These are phyloP conservation scores for Trypoxylus dichotomus DNA, from an alignment of 1,140 invertebrate genomes.

Conservation along the genomic window DNA sequence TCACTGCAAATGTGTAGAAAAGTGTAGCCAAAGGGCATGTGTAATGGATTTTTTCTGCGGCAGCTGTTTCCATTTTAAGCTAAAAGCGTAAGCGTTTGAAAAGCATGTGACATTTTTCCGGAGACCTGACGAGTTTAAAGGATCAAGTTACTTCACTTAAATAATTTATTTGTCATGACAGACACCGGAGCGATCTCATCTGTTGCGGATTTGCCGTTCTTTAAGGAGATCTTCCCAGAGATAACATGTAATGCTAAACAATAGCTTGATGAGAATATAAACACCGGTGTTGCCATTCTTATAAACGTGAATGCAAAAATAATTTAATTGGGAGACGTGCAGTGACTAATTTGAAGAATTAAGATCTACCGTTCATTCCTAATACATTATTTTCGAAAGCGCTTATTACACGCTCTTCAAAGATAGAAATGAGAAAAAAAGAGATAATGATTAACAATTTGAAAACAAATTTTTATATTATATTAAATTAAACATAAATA, in stretches of 20 bases:
- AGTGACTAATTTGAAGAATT: no score
- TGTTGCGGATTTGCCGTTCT: neutral
- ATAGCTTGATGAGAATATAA: neutral
- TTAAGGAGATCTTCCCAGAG: neutral
- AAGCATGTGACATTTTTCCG: constrained; percentile 18
- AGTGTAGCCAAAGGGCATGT: neutral
- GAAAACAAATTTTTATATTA: no score
- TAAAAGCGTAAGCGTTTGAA: constrained; percentile 8
- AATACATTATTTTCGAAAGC: no score
- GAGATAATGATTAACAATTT: no score
- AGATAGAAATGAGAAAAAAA: no score
- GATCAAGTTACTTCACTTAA: constrained; percentile 11
- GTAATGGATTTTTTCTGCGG: neutral
- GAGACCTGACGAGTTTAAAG: neutral
- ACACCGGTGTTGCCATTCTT: neutral
- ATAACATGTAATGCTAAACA: neutral
- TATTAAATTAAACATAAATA: no score
- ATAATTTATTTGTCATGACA: constrained; percentile 8
- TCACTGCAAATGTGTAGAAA: neutral
- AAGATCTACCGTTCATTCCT: no score
- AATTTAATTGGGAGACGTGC: no score
- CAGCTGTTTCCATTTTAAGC: constrained; percentile 7
- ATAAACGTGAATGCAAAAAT: neutral
- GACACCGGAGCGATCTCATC: neutral
- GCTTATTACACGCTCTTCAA: no score